phyloP scores from a whole-genome alignment of 2,888 invertebrate genomes.

The Drosophila koepferae region DNA sequence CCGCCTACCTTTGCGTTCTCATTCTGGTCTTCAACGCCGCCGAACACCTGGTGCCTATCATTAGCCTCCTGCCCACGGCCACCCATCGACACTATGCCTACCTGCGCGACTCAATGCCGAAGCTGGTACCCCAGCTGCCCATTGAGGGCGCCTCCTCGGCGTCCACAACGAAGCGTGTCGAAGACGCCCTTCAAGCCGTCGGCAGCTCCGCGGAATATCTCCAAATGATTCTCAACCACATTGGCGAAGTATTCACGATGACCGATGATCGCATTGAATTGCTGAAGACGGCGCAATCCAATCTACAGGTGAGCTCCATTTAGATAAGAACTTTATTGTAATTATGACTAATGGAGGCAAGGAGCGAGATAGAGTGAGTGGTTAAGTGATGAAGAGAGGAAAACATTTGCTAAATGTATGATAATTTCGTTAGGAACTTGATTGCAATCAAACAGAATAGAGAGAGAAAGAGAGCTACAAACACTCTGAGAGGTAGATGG shows the following conservation, averaged over 20 bases:
- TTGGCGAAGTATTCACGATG: slow-evolving; percentile 89
- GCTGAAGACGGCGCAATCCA: slow-evolving; percentile 86
- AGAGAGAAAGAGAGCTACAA: not conserved
- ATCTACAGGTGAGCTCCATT: slow-evolving; percentile 81
- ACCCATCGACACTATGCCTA: slow-evolving; percentile 97
- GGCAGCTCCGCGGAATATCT: slow-evolving; percentile 90
- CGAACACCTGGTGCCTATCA: slow-evolving; percentile 94
- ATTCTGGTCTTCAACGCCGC: slow-evolving; percentile 98
- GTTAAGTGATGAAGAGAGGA: not conserved
- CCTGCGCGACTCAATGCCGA: slow-evolving; percentile 95
- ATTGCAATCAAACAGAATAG: no score
- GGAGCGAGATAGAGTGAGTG: not conserved
- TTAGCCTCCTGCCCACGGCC: slow-evolving; percentile 96
- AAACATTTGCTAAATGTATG: not conserved
- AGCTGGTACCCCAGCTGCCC: slow-evolving; percentile 91
- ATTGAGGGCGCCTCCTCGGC: slow-evolving; percentile 86
- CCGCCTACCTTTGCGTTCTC: slow-evolving; percentile 95
- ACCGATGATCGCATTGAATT: slow-evolving; percentile 83
- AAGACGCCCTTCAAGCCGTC: slow-evolving; percentile 86
- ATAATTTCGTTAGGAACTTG: no score
- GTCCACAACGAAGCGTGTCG: slow-evolving; percentile 69
- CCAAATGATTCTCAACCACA: slow-evolving; percentile 90
- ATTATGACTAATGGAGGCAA: no score
- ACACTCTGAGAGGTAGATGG: no score
- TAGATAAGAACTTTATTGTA: not conserved